Conservation (phyloP, 2,113 vertebrate genomes). For the Malaclemys terrapin region DNA sequence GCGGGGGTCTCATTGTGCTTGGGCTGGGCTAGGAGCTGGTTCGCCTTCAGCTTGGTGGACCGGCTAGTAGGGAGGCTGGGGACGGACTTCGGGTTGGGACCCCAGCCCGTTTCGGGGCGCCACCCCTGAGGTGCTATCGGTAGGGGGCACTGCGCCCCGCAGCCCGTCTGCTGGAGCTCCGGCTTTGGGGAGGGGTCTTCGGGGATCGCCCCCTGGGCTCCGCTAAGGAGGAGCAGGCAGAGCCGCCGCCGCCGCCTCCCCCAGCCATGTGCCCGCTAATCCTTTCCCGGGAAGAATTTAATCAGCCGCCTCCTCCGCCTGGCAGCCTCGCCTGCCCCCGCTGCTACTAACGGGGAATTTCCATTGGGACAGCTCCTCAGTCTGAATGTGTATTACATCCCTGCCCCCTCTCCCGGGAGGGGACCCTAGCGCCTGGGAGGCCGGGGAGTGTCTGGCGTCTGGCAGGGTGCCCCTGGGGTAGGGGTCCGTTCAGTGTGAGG, state of each 20-base stretch:
- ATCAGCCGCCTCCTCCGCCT: slow-evolving; percentile 43
- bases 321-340: slow-evolving; percentile 25
- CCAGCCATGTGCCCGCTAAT: slow-evolving; percentile 19
- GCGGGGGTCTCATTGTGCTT: not conserved
- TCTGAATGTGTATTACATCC: not conserved
- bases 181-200: not conserved
- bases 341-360: slow-evolving; percentile 51
- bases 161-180: not conserved
- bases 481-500: too few species aligned
- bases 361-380: slow-evolving; percentile 40
- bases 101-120: not conserved
- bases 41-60: not conserved
- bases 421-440: not conserved
- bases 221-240: not conserved
- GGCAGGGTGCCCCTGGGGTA: not conserved
- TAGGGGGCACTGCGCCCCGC: not conserved
- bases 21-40: not conserved
- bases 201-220: not conserved
- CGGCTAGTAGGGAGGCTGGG: not conserved
- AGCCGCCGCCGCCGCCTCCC: not conserved
- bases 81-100: not conserved
- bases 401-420: not conserved
- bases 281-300: slow-evolving; percentile 62
- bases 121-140: not conserved
- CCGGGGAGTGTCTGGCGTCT: not conserved